These are phyloP conservation scores for Rhagoletis zephyria DNA, from an alignment of 1,140 invertebrate species.

Conservation along the genomic window DNA sequence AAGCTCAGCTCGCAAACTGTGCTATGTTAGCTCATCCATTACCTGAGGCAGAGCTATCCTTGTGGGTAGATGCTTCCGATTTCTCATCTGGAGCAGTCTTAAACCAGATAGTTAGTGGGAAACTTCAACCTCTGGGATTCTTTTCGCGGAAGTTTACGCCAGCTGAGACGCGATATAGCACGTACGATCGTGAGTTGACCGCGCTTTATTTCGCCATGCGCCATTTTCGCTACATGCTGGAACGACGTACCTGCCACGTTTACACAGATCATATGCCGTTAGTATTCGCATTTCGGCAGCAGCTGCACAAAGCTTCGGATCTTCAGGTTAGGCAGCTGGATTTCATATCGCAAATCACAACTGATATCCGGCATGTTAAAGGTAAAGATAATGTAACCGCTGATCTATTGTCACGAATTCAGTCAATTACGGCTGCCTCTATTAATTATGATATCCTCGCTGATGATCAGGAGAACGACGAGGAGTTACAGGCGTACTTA, in stretches of 20 bases:
- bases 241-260: slow-evolving; percentile 65
- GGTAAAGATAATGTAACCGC: slow-evolving; percentile 70
- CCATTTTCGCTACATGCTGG: slow-evolving; percentile 67
- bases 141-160: slow-evolving; percentile 61
- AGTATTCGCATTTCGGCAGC: slow-evolving; percentile 61
- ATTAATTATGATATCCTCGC: background rate
- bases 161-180: slow-evolving; percentile 60
- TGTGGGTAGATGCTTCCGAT: background rate
- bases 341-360: too few relatives aligned
- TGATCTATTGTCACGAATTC: slow-evolving; percentile 66
- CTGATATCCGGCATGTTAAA: too few relatives aligned
- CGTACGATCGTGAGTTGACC: slow-evolving; percentile 70
- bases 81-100: background rate
- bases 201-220: slow-evolving; percentile 65
- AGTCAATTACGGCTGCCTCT: background rate
- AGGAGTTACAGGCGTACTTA: background rate
- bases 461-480: background rate
- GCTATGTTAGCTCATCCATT: background rate
- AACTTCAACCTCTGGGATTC: slow-evolving; percentile 63
- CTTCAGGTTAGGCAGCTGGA: slow-evolving; percentile 64
- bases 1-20: background rate
- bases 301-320: slow-evolving; percentile 47
- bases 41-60: background rate
- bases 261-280: slow-evolving; percentile 74
- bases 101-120: slow-evolving; percentile 57